These are phyloP conservation scores for Hippocampus abdominalis DNA, from an alignment of 2,113 vertebrate species.

Conservation along the genomic window DNA sequence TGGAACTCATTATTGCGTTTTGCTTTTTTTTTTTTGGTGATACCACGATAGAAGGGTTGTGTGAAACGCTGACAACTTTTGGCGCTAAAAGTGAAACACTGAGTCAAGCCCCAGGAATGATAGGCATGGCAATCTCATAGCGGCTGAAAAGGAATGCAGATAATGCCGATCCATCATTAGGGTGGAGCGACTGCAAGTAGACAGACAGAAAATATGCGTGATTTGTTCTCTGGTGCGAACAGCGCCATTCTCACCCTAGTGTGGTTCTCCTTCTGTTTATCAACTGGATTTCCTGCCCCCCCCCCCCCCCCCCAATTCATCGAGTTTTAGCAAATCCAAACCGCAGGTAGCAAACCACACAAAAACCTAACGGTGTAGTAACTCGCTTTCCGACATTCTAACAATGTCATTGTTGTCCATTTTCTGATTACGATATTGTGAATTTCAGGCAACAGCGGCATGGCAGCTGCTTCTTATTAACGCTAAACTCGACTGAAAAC, in stretches of 20 bases:
- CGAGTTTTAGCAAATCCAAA: neutral
- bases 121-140: neutral
- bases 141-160: constrained; percentile 4
- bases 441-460: too few relatives aligned
- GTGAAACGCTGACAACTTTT: neutral
- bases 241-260: neutral
- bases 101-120: constrained; percentile 12
- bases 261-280: constrained; percentile 25
- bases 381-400: too few relatives aligned
- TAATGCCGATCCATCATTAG: constrained; percentile 16
- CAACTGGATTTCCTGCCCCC: constrained; percentile 18
- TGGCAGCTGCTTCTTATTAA: too few relatives aligned
- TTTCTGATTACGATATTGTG: too few relatives aligned
- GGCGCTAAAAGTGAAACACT: neutral
- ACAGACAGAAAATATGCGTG: constrained; percentile 5
- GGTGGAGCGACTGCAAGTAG: constrained; percentile 13
- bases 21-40: too few relatives aligned
- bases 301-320: neutral
- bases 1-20: neutral
- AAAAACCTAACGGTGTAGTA: neutral
- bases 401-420: too few relatives aligned
- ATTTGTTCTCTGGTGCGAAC: neutral
- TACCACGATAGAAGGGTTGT: neutral
- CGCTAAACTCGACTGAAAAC: too few relatives aligned
- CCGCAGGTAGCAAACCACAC: neutral